Conservation (phyloP, 2,113 vertebrate species). For the Onychostruthus taczanowskii region DNA sequence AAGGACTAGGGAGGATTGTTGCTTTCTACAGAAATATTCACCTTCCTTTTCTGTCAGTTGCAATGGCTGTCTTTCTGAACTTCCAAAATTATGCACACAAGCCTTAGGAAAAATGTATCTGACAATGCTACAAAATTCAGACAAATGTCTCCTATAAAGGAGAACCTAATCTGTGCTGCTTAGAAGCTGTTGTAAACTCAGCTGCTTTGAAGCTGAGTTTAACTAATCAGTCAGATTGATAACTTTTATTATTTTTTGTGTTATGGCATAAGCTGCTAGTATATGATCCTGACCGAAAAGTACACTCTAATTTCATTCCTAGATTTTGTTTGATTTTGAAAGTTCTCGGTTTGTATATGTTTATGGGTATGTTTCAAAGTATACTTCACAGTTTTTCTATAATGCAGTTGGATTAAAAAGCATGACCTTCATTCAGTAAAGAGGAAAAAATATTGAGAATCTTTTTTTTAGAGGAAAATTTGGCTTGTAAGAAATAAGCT, state of each 20-base stretch:
- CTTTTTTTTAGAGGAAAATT: not conserved
- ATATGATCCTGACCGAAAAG: not conserved
- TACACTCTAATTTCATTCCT: not conserved
- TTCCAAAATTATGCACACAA: not conserved
- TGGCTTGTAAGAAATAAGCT: not conserved
- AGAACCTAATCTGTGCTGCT: not conserved
- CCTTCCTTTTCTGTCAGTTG: not conserved
- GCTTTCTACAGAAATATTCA: not conserved
- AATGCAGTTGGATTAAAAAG: not conserved
- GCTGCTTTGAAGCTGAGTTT: not conserved
- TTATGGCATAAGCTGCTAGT: not conserved
- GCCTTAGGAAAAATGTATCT: not conserved
- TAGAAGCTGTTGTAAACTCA: not conserved
- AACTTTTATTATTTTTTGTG: not conserved
- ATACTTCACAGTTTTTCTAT: not conserved
- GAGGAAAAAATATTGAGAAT: not conserved
- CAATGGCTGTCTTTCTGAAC: not conserved
- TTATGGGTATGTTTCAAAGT: not conserved
- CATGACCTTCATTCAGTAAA: not conserved
- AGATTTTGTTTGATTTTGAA: not conserved
- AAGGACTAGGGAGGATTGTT: not conserved
- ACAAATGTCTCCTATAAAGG: not conserved
- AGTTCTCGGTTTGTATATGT: not conserved
- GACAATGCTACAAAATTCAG: not conserved
- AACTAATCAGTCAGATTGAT: not conserved